Percentiles rank a stretch among this genome's conserved stretches.
Evolutionary conservation across 2,113 vertebrate genomes (phyloP).

Genomic region (Cottus gobio): DNA sequence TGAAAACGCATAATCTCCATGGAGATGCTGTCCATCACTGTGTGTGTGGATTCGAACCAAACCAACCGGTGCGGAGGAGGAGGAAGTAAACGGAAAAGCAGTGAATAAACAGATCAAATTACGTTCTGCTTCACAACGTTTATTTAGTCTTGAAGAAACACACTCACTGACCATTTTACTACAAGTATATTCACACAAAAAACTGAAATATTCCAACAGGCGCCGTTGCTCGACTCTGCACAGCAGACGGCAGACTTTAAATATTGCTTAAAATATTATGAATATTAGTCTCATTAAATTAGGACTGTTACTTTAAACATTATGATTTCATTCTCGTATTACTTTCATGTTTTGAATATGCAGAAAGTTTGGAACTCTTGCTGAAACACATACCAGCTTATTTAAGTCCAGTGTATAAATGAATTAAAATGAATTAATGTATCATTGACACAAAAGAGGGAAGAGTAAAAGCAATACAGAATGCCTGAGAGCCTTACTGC

Average conservation of each 20-base stretch:
- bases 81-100: slow-evolving; percentile 13
- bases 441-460: not conserved
- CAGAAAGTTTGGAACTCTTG: not conserved
- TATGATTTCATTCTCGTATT: not conserved
- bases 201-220: not conserved
- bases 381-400: not conserved
- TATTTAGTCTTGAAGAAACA: slow-evolving; percentile 1
- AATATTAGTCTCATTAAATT: not conserved
- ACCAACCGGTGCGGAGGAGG: not conserved
- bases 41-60: slow-evolving; percentile 13
- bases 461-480: not conserved
- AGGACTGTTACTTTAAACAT: not conserved
- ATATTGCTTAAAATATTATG: not conserved
- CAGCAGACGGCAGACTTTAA: not conserved
- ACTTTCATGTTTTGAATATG: not conserved
- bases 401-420: not conserved
- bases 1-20: slow-evolving; percentile 70
- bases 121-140: slow-evolving; percentile 15
- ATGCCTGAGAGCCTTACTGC: not conserved
- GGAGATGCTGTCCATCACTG: slow-evolving; percentile 60
- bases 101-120: slow-evolving; percentile 25
- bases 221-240: not conserved
- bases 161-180: not conserved
- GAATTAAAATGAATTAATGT: not conserved
- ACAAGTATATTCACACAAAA: slow-evolving; percentile 6